Evolutionary conservation across 2,888 invertebrate genomes (phyloP).

Genomic region (Proisotoma minuta): DNA sequence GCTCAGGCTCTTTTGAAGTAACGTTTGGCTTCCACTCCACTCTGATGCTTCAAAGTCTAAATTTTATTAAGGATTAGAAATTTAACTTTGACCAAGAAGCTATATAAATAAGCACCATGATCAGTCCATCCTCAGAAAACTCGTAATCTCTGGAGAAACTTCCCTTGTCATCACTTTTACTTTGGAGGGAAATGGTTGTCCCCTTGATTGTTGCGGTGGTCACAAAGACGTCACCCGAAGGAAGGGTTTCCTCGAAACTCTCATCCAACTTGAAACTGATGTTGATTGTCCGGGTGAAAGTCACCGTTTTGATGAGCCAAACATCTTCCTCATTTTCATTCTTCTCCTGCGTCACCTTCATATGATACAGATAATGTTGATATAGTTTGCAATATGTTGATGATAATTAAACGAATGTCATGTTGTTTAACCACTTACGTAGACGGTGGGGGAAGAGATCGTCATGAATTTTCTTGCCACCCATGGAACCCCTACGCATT

Average conservation of each 20-base stretch:
- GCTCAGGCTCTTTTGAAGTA: conserved; percentile 39
- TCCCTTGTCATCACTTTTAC: conserved; percentile 47
- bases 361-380: neutral
- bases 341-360: neutral
- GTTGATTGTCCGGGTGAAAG: conserved; percentile 58
- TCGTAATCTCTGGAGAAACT: conserved; percentile 53
- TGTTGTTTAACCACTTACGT: conserved; percentile 54
- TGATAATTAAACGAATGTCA: neutral
- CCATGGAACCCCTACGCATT: conserved; percentile 59
- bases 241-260: conserved; percentile 64
- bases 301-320: conserved; percentile 59
- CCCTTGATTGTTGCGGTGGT: conserved; percentile 47
- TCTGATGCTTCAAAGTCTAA: conserved; percentile 37
- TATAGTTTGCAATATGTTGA: neutral
- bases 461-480: conserved; percentile 64
- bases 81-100: neutral
- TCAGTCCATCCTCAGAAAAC: conserved; percentile 51
- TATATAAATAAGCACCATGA: conserved; percentile 48
- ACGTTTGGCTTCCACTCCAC: conserved; percentile 30
- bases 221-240: conserved; percentile 55
- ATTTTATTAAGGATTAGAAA: conserved; percentile 8
- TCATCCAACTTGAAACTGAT: conserved; percentile 59
- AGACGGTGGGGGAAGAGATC: conserved; percentile 59
- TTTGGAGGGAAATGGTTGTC: conserved; percentile 28
- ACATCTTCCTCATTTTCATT: conserved; percentile 52